Evolutionary conservation across 1,140 invertebrate genomes (phyloP).

Genomic region (Monochamus saltuarius): DNA sequence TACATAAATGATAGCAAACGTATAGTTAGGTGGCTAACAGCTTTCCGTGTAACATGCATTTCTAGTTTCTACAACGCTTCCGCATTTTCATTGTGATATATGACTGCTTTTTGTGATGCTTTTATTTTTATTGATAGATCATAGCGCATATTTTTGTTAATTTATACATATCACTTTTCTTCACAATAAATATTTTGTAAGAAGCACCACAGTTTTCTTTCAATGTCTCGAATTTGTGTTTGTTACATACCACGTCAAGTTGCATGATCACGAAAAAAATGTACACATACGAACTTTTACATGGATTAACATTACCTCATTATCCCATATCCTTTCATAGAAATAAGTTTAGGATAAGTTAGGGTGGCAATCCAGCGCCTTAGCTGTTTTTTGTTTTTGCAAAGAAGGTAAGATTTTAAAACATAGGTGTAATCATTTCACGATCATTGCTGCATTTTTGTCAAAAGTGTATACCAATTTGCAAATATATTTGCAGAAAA

Average conservation of each 20-base stretch:
- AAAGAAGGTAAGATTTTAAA: too few relatives aligned
- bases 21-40: too few relatives aligned
- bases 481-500: too few relatives aligned
- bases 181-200: constrained; percentile 4
- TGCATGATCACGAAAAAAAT: constrained; percentile 18
- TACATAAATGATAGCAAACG: too few relatives aligned
- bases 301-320: constrained; percentile 14
- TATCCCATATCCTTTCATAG: constrained; percentile 1
- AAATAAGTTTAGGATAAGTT: too few relatives aligned
- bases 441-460: too few relatives aligned
- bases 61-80: not conserved
- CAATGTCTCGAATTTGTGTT: not conserved
- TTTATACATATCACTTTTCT: not conserved
- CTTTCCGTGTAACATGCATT: too few relatives aligned
- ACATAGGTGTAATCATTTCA: too few relatives aligned
- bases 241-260: not conserved
- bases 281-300: constrained; percentile 19
- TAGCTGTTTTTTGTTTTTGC: too few relatives aligned
- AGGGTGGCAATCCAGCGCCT: too few relatives aligned
- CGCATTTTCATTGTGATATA: constrained; percentile 9
- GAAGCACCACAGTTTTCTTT: not conserved
- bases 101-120: constrained; percentile 1
- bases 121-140: constrained; percentile 1
- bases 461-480: too few relatives aligned
- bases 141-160: not conserved